Conservation (phyloP, 92 coral and sea anemone species). For the Nematostella vectensis region DNA sequence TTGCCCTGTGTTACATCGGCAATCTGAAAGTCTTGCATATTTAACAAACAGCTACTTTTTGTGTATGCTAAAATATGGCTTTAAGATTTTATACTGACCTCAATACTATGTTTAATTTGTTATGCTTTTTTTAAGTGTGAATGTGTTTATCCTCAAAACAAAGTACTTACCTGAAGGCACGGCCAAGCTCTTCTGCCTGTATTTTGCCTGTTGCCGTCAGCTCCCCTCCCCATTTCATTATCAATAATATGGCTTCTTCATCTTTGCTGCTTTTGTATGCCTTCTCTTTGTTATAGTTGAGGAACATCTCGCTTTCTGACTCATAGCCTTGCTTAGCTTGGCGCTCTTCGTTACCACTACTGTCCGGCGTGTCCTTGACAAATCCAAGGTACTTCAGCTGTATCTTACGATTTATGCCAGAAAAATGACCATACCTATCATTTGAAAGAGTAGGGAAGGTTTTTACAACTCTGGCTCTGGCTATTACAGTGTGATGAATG, state of each 20-base stretch:
- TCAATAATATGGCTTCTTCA: slow-evolving; percentile 53
- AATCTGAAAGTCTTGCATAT: too few species aligned
- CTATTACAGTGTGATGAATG: too few species aligned
- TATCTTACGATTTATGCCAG: slow-evolving; percentile 94
- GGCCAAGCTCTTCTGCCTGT: slow-evolving; percentile 92
- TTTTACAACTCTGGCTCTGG: background rate
- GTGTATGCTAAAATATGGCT: too few species aligned
- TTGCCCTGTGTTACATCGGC: too few species aligned
- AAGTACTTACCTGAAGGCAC: slow-evolving; percentile 67
- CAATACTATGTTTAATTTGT: too few species aligned
- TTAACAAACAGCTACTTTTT: too few species aligned
- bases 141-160: too few species aligned
- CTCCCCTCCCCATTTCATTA: slow-evolving; percentile 98
- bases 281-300: background rate
- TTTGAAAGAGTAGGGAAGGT: too few species aligned
- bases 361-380: slow-evolving; percentile 51
- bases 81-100: too few species aligned
- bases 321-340: slow-evolving; percentile 18
- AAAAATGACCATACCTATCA: slow-evolving; percentile 93
- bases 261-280: slow-evolving; percentile 16
- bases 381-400: slow-evolving; percentile 87
- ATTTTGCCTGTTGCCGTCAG: slow-evolving; percentile 81
- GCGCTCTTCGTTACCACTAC: slow-evolving; percentile 37
- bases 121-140: too few species aligned
- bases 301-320: slow-evolving; percentile 20